phyloP scores from a whole-genome alignment of 2,113 vertebrate genomes.

The Anthoscopus minutus region DNA sequence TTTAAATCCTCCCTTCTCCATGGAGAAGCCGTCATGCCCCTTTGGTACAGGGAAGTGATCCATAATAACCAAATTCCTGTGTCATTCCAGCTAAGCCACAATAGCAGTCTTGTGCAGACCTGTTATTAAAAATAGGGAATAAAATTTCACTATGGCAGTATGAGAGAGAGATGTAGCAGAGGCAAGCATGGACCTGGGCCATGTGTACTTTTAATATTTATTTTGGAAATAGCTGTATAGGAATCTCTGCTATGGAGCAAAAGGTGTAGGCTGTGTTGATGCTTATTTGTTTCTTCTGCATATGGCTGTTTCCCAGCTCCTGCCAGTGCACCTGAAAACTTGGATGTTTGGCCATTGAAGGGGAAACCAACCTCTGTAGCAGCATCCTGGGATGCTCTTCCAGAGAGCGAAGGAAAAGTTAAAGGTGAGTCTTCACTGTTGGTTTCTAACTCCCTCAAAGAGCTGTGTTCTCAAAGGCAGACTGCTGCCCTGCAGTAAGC shows the following conservation, averaged over 20 bases:
- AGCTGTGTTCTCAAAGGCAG: background rate
- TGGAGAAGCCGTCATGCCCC: background rate
- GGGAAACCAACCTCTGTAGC: constrained; percentile 87
- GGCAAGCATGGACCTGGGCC: background rate
- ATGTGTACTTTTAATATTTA: background rate
- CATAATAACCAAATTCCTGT: background rate
- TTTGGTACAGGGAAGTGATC: background rate
- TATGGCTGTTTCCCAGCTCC: constrained; percentile 76
- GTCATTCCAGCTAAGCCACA: background rate
- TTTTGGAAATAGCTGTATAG: background rate
- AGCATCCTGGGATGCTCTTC: constrained; percentile 89
- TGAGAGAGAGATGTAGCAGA: background rate
- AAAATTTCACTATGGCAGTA: background rate
- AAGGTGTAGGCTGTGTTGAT: background rate
- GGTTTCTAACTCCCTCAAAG: background rate
- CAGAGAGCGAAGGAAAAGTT: constrained; percentile 88
- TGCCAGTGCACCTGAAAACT: constrained; percentile 88
- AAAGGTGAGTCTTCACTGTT: constrained; percentile 76
- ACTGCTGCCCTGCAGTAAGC: background rate
- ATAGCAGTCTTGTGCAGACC: background rate
- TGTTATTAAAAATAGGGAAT: background rate
- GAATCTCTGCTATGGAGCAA: background rate
- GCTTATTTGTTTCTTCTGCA: background rate
- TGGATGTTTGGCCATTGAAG: constrained; percentile 85
- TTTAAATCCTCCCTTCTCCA: background rate